A percentile compares a stretch with the other conserved stretches of the same genome.
Conservation (phyloP, 2,888 invertebrate species). For the Sepiola atlantica region DNA sequence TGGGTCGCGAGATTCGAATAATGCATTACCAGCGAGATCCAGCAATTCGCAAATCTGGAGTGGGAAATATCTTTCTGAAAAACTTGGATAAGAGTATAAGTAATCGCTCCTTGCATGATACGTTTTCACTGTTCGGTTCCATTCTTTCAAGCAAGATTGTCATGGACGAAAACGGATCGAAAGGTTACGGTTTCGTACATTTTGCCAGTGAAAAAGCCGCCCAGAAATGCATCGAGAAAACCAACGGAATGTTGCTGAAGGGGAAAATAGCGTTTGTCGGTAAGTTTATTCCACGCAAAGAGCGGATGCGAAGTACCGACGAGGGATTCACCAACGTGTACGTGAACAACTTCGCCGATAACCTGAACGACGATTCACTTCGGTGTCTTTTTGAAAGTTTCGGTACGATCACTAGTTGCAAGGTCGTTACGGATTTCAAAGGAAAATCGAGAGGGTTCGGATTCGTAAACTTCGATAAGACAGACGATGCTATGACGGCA, state of each 20-base stretch:
- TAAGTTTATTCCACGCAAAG: constrained; percentile 97
- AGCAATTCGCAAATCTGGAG: constrained; percentile 95
- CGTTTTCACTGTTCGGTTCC: constrained; percentile 97
- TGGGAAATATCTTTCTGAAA: constrained; percentile 99
- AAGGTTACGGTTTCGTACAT: constrained; percentile 98
- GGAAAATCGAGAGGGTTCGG: constrained; percentile 91
- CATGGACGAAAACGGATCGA: constrained; percentile 92
- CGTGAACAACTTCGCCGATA: constrained; percentile 97
- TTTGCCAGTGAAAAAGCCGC: constrained; percentile 98
- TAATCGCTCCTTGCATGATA: constrained; percentile 99
- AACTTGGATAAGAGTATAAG: constrained; percentile 96
- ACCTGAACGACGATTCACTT: constrained; percentile 96
- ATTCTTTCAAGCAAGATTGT: constrained; percentile 96
- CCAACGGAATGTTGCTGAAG: constrained; percentile 97
- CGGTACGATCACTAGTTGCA: constrained; percentile 98
- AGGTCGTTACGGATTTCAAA: constrained; percentile 78
- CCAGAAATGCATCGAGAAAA: constrained; percentile 96
- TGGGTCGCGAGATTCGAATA: constrained; percentile 96
- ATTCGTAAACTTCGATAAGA: constrained; percentile 96
- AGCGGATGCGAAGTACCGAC: constrained; percentile 98
- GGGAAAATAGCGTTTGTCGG: constrained; percentile 93
- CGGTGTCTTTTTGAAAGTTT: constrained; percentile 94
- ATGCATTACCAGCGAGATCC: constrained; percentile 99
- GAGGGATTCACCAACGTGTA: constrained; percentile 96
- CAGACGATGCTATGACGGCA: constrained; percentile 91